A percentile compares a stretch with the other conserved stretches of the same genome.
These are phyloP conservation scores for Harpagus bidentatus DNA, from an alignment of 2,113 vertebrate genomes.

Conservation along the genomic window DNA sequence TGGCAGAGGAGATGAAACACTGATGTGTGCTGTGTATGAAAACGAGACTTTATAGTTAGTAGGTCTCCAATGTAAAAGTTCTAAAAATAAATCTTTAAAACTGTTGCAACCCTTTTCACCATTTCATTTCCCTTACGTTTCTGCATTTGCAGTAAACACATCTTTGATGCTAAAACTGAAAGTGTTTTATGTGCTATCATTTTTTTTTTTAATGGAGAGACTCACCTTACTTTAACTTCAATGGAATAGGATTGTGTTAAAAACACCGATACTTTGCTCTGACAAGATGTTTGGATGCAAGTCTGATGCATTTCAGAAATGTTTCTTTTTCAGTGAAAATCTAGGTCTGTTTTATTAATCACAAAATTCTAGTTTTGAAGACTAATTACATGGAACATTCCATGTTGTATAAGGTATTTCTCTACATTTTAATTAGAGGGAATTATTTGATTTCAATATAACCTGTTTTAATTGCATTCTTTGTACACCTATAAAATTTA, in stretches of 20 bases:
- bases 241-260: neutral
- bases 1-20: slow-evolving; percentile 4
- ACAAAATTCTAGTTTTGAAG: neutral
- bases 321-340: neutral
- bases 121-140: neutral
- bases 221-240: slow-evolving; percentile 14
- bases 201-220: neutral
- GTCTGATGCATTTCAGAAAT: neutral
- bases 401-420: neutral
- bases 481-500: slow-evolving; percentile 11
- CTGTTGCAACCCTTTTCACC: neutral
- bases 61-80: neutral
- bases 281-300: neutral
- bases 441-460: neutral
- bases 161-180: slow-evolving; percentile 32
- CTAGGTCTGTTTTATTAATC: neutral
- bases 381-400: neutral
- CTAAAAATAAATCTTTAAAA: slow-evolving; percentile 36
- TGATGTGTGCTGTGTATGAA: neutral
- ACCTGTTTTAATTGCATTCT: neutral
- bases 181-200: neutral
- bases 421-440: neutral
- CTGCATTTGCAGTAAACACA: slow-evolving; percentile 29
- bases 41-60: neutral
- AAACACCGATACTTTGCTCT: neutral